Conservation (phyloP, 1,140 invertebrate genomes). For the Hydropsyche tenuis region DNA sequence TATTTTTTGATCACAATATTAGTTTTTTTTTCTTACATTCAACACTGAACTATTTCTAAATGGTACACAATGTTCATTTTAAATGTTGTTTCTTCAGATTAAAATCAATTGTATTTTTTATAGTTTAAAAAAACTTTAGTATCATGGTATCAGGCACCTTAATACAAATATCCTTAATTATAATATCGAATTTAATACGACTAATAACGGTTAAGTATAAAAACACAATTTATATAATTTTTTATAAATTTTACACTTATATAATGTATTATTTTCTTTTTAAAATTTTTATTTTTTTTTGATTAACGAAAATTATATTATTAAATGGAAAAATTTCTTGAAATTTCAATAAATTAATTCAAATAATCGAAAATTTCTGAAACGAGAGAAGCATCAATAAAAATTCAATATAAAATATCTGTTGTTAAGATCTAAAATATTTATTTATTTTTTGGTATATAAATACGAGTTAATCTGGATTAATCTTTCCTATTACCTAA, state of each 20-base stretch:
- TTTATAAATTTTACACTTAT: slow-evolving; percentile 14
- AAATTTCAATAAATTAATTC: too few relatives aligned
- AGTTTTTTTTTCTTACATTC: slow-evolving; percentile 32
- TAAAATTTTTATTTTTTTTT: neutral
- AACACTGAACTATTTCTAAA: slow-evolving; percentile 39
- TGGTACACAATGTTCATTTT: slow-evolving; percentile 32
- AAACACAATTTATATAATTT: slow-evolving; percentile 36
- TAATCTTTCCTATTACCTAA: neutral
- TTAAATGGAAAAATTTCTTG: too few relatives aligned
- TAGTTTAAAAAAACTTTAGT: slow-evolving; percentile 38
- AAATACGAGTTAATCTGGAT: slow-evolving; percentile 2
- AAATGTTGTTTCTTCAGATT: slow-evolving; percentile 13
- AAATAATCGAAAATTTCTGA: too few relatives aligned
- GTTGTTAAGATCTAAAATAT: neutral
- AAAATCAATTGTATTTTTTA: slow-evolving; percentile 18
- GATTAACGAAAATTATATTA: neutral
- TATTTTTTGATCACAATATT: slow-evolving; percentile 19
- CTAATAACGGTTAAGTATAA: slow-evolving; percentile 41
- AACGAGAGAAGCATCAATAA: too few relatives aligned
- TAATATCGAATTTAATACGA: slow-evolving; percentile 36
- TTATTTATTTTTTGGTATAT: neutral
- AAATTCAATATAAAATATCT: too few relatives aligned
- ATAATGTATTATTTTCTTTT: slow-evolving; percentile 19
- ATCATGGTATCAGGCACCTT: slow-evolving; percentile 42
- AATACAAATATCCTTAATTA: slow-evolving; percentile 32